These are phyloP conservation scores for Tuta absoluta DNA, from an alignment of 2,888 invertebrate genomes.

Conservation along the genomic window DNA sequence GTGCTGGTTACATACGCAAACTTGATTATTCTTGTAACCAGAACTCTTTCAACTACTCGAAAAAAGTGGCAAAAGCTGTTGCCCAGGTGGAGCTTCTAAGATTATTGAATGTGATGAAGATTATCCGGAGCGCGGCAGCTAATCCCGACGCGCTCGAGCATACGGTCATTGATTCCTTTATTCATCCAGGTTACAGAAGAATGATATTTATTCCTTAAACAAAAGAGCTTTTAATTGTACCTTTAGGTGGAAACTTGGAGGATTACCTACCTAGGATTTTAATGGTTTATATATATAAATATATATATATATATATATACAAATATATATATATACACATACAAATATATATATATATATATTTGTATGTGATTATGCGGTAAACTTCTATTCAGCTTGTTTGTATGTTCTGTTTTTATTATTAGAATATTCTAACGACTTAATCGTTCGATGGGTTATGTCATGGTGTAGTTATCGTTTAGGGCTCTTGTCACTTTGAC, in stretches of 20 bases:
- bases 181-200: slow-evolving; percentile 55
- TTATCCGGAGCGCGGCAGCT: slow-evolving; percentile 70
- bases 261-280: background rate
- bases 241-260: background rate
- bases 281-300: no score
- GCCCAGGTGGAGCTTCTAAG: slow-evolving; percentile 66
- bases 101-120: slow-evolving; percentile 74
- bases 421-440: no score
- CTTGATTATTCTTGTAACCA: slow-evolving; percentile 38
- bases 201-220: slow-evolving; percentile 65
- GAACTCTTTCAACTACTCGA: slow-evolving; percentile 46
- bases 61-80: slow-evolving; percentile 54
- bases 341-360: no score
- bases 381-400: no score
- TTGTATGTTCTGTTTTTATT: no score
- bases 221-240: slow-evolving; percentile 27
- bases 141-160: slow-evolving; percentile 57
- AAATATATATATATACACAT: no score
- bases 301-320: no score
- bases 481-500: no score
- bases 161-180: slow-evolving; percentile 67
- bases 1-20: slow-evolving; percentile 46
- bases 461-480: no score
- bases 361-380: no score
- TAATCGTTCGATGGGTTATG: no score